A percentile compares a stretch with the other conserved stretches of the same genome.
Evolutionary conservation across 2,888 invertebrate genomes (phyloP).

Genomic region (Pachliopta kotzebuea): DNA sequence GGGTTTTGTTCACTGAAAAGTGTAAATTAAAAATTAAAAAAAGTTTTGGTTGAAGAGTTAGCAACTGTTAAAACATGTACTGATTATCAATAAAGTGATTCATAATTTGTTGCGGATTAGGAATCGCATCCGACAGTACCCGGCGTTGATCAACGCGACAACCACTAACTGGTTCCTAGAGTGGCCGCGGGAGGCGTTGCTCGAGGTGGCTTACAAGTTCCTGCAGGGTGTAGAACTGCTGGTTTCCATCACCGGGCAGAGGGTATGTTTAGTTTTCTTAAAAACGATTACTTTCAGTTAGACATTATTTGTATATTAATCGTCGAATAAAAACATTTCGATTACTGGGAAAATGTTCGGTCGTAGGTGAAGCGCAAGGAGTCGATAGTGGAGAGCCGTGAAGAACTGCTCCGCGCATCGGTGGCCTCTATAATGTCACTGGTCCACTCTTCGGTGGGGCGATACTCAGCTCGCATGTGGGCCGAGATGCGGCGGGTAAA

Average conservation of each 20-base stretch:
- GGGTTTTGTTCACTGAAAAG: too few relatives aligned
- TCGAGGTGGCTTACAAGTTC: constrained; percentile 94
- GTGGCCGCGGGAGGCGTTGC: constrained; percentile 92
- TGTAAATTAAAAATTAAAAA: too few relatives aligned
- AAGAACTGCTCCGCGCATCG: constrained; percentile 82
- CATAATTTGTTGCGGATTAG: constrained; percentile 55
- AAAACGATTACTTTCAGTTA: too few relatives aligned
- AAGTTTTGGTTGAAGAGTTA: too few relatives aligned
- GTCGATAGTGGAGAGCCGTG: constrained; percentile 70
- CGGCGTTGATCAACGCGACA: constrained; percentile 91
- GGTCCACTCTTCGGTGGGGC: constrained; percentile 90
- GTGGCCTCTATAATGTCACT: constrained; percentile 89
- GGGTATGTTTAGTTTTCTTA: constrained; percentile 51
- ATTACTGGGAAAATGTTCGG: not conserved
- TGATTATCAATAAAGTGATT: too few relatives aligned
- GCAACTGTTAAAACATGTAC: too few relatives aligned
- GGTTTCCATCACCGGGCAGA: constrained; percentile 83
- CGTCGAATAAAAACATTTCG: too few relatives aligned
- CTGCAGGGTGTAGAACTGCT: constrained; percentile 86
- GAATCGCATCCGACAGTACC: constrained; percentile 92
- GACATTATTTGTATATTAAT: too few relatives aligned
- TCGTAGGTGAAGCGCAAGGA: constrained; percentile 62
- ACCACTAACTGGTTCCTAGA: constrained; percentile 95
- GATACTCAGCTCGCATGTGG: constrained; percentile 86
- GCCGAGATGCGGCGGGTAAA: constrained; percentile 89